Base-by-base conservation (phyloP, 2,113 vertebrate species). In the Pachypanchax playfairii region DNA sequence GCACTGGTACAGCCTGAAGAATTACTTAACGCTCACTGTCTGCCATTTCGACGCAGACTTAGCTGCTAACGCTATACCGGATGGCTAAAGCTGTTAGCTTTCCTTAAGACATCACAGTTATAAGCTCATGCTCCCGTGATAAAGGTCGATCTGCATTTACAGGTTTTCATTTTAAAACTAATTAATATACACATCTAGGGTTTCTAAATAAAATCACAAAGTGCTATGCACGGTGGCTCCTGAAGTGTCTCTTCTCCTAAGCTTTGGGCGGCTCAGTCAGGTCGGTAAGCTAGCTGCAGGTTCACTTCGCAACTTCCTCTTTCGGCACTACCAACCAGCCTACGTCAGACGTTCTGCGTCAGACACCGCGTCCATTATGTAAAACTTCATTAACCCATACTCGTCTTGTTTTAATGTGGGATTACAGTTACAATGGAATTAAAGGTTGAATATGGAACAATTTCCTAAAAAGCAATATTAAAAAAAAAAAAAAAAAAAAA, bases 221-320 rank as follows among this genome's bases (percentile, higher is more conserved):
- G 36, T 17, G 38, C 52, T 55, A 28, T 49, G 5, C 59, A 65
- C 69, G 51, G 26, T 42, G 22, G 65, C 46, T 85, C 55, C 67
- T 79, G 70, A 74, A 86, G 73, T 79, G 69, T 26, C 65, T 22
- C 35, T 29, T 64, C 17, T 75, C 29, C 73, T 15, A 4, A 47
- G 65, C 44, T 70, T 51, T 57, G 75, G 76, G 84, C 78, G 60
- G 83, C 70, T 79, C 74, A 10, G 36, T 33, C 29, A 52, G 56
- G n/a, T n/a, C n/a, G n/a, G n/a, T n/a, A 5, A 49, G 82, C 66
- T 77, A 65, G 68, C n/a, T 49, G 65, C 70, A 74, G 36, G 22
- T 58, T 53, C 52, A 50, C 70, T 68, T 64, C 59, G 80, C 71
- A 73, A 82, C 85, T 89, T 88, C 83, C 82, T 82, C 79, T 77